Conservation (phyloP, 2,113 vertebrate species). For the Hypomesus transpacificus region DNA sequence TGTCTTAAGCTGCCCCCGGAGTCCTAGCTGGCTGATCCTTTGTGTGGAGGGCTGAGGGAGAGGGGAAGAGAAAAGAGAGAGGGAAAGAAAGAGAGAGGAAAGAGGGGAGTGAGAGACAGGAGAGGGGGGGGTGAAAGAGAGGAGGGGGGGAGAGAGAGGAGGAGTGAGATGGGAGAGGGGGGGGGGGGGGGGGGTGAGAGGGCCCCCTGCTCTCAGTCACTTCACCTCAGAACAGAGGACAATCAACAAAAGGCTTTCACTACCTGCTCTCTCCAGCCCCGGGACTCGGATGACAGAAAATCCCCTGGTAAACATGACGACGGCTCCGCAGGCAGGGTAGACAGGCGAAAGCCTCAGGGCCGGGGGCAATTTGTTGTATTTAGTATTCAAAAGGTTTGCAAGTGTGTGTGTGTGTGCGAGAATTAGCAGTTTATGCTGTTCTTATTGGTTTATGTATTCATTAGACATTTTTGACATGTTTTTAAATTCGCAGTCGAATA, state of each 20-base stretch:
- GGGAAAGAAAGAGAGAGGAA: neutral
- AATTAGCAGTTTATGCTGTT: no score
- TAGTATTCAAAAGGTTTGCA: no score
- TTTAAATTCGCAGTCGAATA: no score
- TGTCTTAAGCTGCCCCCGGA: neutral
- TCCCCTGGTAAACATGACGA: neutral
- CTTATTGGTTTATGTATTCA: no score
- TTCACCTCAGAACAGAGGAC: conserved; percentile 26
- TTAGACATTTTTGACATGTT: no score
- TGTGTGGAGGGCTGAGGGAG: conserved; percentile 18
- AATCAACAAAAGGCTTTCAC: conserved; percentile 41
- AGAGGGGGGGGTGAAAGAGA: neutral
- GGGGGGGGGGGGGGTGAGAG: neutral
- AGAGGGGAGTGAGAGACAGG: neutral
- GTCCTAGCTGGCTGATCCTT: neutral
- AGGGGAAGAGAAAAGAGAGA: conserved; percentile 17
- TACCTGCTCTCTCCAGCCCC: conserved; percentile 4
- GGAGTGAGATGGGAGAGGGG: neutral
- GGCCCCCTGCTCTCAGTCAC: conserved; percentile 26
- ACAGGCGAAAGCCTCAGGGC: no score
- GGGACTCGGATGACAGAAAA: conserved; percentile 13
- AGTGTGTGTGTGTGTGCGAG: no score
- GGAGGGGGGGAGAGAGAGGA: neutral
- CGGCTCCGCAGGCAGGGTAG: no score
- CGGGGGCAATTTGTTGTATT: no score